A percentile compares a stretch with the other conserved stretches of the same genome.
These are phyloP conservation scores for Nyctalus aviator DNA, from an alignment of 2,797 vertebrate genomes.

Conservation along the genomic window DNA sequence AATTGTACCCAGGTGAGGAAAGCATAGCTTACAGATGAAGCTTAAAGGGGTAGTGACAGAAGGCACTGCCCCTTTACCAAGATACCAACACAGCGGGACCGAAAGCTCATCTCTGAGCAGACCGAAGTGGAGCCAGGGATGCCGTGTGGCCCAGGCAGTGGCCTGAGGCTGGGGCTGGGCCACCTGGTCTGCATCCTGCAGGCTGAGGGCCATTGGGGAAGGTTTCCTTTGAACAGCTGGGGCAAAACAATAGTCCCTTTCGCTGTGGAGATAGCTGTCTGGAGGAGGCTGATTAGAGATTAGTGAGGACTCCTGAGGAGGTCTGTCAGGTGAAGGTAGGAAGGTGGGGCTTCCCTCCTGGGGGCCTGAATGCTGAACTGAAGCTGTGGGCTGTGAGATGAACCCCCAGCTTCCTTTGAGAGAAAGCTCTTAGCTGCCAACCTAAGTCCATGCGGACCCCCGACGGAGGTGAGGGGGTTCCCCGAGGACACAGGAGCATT, in stretches of 20 bases:
- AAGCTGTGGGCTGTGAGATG: neutral
- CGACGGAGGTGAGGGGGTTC: neutral
- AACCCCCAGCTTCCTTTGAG: neutral
- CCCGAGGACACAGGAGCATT: neutral
- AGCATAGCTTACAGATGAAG: neutral
- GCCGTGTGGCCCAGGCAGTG: rapidly evolving
- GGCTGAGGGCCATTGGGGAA: neutral
- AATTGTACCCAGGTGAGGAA: neutral
- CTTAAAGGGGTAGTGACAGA: neutral
- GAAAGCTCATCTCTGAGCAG: neutral
- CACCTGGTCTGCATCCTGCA: neutral
- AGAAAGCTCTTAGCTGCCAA: neutral
- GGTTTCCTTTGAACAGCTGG: neutral
- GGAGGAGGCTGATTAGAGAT: neutral
- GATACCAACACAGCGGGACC: neutral
- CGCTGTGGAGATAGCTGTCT: neutral
- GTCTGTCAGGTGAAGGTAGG: neutral
- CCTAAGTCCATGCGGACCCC: neutral
- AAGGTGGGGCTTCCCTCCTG: neutral
- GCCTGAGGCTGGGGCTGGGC: neutral
- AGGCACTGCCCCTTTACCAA: neutral
- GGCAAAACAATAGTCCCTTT: neutral
- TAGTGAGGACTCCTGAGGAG: neutral
- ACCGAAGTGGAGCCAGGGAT: neutral
- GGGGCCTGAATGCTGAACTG: neutral